Evolutionary conservation across 2,113 vertebrate genomes (phyloP).

Genomic region (Mola mola): DNA sequence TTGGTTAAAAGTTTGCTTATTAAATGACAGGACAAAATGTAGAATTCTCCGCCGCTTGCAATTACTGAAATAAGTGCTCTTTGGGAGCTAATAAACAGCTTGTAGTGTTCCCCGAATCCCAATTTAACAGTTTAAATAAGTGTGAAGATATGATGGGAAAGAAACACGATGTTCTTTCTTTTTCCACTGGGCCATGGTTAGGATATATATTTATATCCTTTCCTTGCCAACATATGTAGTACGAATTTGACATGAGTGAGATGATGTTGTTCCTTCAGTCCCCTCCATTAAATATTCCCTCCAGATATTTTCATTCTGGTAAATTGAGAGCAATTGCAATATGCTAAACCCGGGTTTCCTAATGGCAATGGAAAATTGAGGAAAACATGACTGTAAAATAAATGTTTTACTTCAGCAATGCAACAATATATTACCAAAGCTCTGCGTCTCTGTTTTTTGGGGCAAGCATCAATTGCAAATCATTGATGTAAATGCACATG

Average conservation of each 20-base stretch:
- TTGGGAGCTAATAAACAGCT: conserved; percentile 27
- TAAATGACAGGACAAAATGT: conserved; percentile 1
- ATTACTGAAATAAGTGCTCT: conserved; percentile 21
- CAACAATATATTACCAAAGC: background rate
- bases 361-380: conserved; percentile 39
- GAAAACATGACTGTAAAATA: conserved; percentile 13
- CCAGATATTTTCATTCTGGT: conserved; percentile 37
- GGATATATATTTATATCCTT: conserved; percentile 28
- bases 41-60: conserved; percentile 9
- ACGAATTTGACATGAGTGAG: conserved; percentile 24
- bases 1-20: conserved; percentile 29
- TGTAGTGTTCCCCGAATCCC: conserved; percentile 1
- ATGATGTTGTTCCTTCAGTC: conserved; percentile 41
- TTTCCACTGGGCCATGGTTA: conserved; percentile 1
- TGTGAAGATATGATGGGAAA: background rate
- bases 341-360: conserved; percentile 12
- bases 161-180: conserved; percentile 1
- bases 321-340: conserved; percentile 38
- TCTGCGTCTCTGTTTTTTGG: background rate
- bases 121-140: conserved; percentile 15
- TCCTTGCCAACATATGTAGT: conserved; percentile 34
- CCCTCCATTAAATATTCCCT: conserved; percentile 49
- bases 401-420: conserved; percentile 6
- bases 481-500: background rate
- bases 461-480: background rate